Conservation (phyloP, 2,888 invertebrate genomes). For the Cryptus armator region DNA sequence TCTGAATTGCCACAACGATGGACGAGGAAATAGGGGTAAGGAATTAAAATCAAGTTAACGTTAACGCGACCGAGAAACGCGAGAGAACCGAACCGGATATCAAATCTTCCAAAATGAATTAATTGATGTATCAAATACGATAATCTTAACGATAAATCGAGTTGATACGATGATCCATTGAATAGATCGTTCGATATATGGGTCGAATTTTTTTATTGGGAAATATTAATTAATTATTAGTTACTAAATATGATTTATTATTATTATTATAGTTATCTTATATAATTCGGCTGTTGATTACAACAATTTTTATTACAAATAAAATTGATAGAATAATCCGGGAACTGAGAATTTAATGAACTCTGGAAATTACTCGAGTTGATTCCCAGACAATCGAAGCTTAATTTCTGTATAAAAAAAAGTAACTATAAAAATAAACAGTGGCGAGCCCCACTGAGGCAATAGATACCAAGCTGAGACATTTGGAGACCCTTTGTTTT, state of each 20-base stretch:
- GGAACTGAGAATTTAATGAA: background rate
- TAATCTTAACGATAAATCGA: background rate
- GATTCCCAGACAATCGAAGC: background rate
- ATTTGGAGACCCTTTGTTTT: constrained; percentile 25
- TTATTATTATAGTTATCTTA: no score
- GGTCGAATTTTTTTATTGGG: no score
- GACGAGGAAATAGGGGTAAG: background rate
- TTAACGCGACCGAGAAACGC: background rate
- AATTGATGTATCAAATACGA: background rate
- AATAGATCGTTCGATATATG: no score
- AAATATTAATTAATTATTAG: no score
- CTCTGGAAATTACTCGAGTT: background rate
- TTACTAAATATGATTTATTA: no score
- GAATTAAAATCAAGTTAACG: background rate
- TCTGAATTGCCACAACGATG: background rate
- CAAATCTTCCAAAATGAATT: background rate
- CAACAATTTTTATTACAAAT: background rate
- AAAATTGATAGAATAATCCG: background rate
- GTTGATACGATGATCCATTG: no score
- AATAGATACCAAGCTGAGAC: constrained; percentile 33
- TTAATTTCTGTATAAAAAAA: background rate
- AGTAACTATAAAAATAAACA: constrained; percentile 11
- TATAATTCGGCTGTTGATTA: background rate
- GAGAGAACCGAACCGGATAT: background rate
- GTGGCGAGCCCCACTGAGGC: constrained; percentile 7